Conservation (phyloP, 2,888 invertebrate genomes). For the Aspidiotus destructor region DNA sequence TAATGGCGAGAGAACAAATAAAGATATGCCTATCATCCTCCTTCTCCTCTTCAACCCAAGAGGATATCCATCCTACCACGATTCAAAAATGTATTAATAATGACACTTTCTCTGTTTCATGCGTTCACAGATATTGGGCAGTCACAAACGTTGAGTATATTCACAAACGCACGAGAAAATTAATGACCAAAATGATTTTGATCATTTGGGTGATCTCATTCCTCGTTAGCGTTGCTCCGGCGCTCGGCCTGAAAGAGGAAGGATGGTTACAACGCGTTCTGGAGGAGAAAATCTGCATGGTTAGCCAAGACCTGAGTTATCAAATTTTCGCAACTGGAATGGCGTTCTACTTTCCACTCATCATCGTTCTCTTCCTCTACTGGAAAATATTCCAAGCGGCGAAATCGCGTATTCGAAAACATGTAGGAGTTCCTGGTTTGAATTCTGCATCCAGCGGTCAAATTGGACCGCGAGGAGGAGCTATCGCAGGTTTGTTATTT, state of each 20-base stretch:
- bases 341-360: constrained; percentile 81
- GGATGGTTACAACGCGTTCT: constrained; percentile 61
- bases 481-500: constrained; percentile 33
- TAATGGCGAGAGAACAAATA: too few species aligned
- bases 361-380: constrained; percentile 78
- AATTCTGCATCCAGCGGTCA: constrained; percentile 19
- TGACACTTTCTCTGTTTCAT: not conserved
- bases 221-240: constrained; percentile 85
- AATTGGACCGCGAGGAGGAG: constrained; percentile 37
- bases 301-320: constrained; percentile 72
- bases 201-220: constrained; percentile 87
- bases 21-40: too few species aligned
- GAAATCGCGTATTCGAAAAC: constrained; percentile 67
- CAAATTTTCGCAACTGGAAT: constrained; percentile 84
- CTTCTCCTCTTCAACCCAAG: too few species aligned
- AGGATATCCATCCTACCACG: too few species aligned
- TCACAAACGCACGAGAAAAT: constrained; percentile 73
- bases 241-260: constrained; percentile 89
- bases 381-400: constrained; percentile 87
- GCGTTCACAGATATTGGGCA: constrained; percentile 75
- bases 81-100: too few species aligned
- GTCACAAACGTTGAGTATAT: constrained; percentile 96
- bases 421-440: constrained; percentile 45
- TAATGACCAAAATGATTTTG: constrained; percentile 82
- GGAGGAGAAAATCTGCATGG: constrained; percentile 51